Base-by-base conservation (phyloP, 2,113 vertebrate species). In the Chionis minor region DNA sequence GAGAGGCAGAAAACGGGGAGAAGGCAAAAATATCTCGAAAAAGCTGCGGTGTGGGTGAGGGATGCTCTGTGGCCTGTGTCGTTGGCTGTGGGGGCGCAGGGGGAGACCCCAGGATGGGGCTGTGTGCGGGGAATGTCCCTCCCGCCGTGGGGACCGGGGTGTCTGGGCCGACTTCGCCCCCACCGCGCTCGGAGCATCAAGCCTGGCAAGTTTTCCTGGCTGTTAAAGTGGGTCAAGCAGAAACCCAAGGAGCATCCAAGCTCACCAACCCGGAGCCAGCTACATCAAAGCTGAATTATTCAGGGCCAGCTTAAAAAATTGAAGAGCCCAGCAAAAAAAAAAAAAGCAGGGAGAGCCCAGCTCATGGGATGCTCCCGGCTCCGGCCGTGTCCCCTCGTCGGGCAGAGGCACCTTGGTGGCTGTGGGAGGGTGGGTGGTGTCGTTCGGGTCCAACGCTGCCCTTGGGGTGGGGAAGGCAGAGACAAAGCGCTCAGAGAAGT, bases 201-300 rank as follows among this genome's bases (percentile, higher is more conserved):
- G 33, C 74, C 88, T 65, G 73, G 78, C 26, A 54, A 84, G n/a
- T 32, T 90, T 73, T 62, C 81, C 45, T 59, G n/a, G 42, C 35
- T 74, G 28, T 22, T 62, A 88, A 97, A 97, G 74, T 96, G 95
- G 97, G 97, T 97, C 97, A 95, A 91, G 96, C 86, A 73, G 94
- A 92, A 96, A 94, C 42, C 32, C 86, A 73, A 73, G 91, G 89
- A 95, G 94, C 91, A 73, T 66, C 85, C 28, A 1, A 91, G 83
- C 89, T 88, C 54, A 28, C 81, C 85, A 56, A 21, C 89, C 89
- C 49, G 7, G 2, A 74, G 38, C 84, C 70, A 88, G 14, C 91
- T 77, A 2, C 59, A n/a, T 85, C 71, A n/a, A 23, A 77, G 61
- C 74, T 97, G 89, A 97, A 97, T 97, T 90, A 97, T 97, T 96